Evolutionary conservation across 2,113 vertebrate species (phyloP).

Genomic region (Upupa epops): DNA sequence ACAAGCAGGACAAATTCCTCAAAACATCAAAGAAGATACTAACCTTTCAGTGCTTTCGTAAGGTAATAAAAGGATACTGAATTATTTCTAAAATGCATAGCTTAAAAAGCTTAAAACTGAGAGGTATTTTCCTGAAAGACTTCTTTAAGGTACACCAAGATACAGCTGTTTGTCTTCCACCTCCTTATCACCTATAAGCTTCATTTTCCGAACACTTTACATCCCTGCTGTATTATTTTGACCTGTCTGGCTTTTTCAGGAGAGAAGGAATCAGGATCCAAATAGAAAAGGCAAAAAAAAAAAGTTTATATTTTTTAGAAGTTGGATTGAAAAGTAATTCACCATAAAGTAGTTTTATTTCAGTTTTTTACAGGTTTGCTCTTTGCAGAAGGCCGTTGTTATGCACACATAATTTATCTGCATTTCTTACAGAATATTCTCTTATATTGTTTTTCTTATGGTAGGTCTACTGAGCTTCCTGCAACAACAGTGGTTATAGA

Average conservation of each 20-base stretch:
- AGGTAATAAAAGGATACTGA: not conserved
- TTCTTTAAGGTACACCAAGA: not conserved
- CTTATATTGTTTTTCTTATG: not conserved
- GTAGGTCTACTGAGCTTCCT: constrained; percentile 48
- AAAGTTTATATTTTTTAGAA: not conserved
- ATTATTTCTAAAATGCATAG: not conserved
- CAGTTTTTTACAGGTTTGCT: not conserved
- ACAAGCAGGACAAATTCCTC: not conserved
- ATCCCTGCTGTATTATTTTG: not conserved
- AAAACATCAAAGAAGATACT: not conserved
- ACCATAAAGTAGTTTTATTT: constrained; percentile 20
- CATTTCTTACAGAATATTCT: not conserved
- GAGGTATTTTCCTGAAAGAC: not conserved
- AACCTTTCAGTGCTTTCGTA: not conserved
- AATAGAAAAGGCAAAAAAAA: not conserved
- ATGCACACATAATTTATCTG: not conserved
- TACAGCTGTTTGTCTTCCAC: not conserved
- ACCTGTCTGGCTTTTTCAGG: not conserved
- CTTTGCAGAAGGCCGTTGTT: not conserved
- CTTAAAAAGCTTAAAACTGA: not conserved
- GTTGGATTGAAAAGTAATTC: not conserved
- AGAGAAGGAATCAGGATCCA: not conserved
- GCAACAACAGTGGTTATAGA: constrained; percentile 2
- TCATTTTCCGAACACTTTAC: not conserved
- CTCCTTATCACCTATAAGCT: not conserved